Conservation (phyloP, 2,113 vertebrate species). For the Thunnus maccoyii region DNA sequence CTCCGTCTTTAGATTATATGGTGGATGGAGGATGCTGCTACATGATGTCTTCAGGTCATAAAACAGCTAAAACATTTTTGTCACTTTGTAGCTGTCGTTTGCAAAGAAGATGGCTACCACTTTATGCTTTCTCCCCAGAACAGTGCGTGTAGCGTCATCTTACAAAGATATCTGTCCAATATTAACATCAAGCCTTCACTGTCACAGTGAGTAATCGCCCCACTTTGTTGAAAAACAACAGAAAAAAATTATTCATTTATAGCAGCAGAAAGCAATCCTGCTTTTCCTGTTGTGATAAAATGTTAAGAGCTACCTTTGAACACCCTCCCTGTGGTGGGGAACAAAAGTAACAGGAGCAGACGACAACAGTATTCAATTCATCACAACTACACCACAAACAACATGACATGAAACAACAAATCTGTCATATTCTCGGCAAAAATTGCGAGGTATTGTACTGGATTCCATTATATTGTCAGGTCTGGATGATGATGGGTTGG, state of each 20-base stretch:
- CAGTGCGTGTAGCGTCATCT: background rate
- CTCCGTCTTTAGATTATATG: slow-evolving; percentile 19
- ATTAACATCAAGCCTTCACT: background rate
- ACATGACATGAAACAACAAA: background rate
- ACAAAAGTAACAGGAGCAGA: slow-evolving; percentile 17
- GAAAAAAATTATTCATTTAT: slow-evolving; percentile 31
- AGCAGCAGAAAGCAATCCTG: slow-evolving; percentile 19
- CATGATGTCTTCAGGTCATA: slow-evolving; percentile 34
- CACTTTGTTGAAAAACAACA: slow-evolving; percentile 16
- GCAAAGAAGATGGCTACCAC: background rate
- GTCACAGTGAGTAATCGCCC: background rate
- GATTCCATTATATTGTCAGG: slow-evolving; percentile 17
- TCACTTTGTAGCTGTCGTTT: background rate
- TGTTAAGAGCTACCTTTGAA: slow-evolving; percentile 33
- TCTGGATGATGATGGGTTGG: background rate
- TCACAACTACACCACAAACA: background rate
- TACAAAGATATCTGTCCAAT: slow-evolving; percentile 13
- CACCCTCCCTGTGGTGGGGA: background rate
- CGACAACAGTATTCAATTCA: slow-evolving; percentile 16
- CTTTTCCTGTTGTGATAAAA: slow-evolving; percentile 21
- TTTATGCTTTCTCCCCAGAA: background rate
- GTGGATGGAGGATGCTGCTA: slow-evolving; percentile 1
- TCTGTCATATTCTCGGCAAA: slow-evolving; percentile 11
- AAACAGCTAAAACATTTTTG: slow-evolving; percentile 17
- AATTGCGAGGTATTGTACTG: background rate